A percentile compares a stretch with the other conserved stretches of the same genome.
These are phyloP conservation scores for Tachycineta bicolor DNA, from an alignment of 2,113 vertebrate species.

Conservation along the genomic window DNA sequence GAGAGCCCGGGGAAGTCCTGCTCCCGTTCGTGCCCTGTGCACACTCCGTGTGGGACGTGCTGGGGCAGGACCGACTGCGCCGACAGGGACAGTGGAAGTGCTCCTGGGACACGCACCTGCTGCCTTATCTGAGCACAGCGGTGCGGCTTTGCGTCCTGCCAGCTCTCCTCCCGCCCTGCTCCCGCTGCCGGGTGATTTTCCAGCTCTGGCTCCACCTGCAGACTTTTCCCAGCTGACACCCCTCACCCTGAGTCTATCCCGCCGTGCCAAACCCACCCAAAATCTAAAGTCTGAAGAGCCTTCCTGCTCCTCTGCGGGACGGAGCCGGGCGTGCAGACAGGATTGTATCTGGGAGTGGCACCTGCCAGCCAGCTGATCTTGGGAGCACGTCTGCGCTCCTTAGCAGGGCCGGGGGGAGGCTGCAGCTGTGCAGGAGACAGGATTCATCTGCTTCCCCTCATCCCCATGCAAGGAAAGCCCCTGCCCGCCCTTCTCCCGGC, in stretches of 20 bases:
- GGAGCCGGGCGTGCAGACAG: background rate
- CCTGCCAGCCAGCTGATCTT: background rate
- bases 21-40: background rate
- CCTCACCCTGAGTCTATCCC: background rate
- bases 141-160: background rate
- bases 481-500: background rate
- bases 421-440: background rate
- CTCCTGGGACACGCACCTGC: background rate
- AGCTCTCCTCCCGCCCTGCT: background rate
- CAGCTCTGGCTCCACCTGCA: background rate
- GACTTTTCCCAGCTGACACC: background rate
- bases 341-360: background rate
- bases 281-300: fast-evolving
- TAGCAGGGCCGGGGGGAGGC: background rate
- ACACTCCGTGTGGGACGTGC: fast-evolving
- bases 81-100: background rate
- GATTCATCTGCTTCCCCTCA: background rate
- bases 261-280: fast-evolving
- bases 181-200: background rate
- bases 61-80: fast-evolving
- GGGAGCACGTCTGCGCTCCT: background rate
- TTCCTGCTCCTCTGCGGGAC: background rate
- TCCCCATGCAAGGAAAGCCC: background rate
- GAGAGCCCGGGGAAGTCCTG: background rate
- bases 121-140: background rate